Percentiles rank a stretch among this genome's conserved stretches.
phyloP scores from a whole-genome alignment of 1,140 invertebrate genomes.

The Drosophila lacertosa region DNA sequence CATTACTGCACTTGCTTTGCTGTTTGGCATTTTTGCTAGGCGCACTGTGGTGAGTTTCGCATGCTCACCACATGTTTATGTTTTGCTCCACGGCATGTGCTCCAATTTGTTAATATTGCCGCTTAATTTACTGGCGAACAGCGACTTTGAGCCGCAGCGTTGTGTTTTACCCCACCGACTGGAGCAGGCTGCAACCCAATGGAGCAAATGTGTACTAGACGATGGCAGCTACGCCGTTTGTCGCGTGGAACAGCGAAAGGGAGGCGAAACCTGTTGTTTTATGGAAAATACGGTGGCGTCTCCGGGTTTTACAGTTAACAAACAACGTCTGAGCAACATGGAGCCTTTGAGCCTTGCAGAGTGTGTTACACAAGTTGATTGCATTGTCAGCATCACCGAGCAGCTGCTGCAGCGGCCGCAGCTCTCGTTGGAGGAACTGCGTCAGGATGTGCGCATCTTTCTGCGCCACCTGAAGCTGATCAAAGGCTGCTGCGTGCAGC shows the following conservation, averaged over 20 bases:
- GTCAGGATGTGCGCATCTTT: slow-evolving; percentile 44
- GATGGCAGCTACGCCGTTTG: slow-evolving; percentile 52
- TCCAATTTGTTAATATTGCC: slow-evolving; percentile 49
- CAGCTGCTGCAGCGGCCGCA: slow-evolving; percentile 28
- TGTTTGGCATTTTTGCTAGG: background rate
- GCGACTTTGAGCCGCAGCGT: slow-evolving; percentile 32
- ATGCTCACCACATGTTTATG: slow-evolving; percentile 9
- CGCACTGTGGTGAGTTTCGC: slow-evolving; percentile 7
- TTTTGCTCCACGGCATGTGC: slow-evolving; percentile 33
- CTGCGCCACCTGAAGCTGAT: slow-evolving; percentile 44
- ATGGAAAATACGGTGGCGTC: slow-evolving; percentile 60
- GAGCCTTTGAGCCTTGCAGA: background rate
- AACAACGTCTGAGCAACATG: slow-evolving; percentile 25
- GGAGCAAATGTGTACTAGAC: slow-evolving; percentile 55
- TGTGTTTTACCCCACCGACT: slow-evolving; percentile 42
- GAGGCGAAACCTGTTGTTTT: slow-evolving; percentile 60
- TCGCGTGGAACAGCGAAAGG: slow-evolving; percentile 36
- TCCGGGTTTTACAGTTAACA: background rate
- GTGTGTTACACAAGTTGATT: slow-evolving; percentile 11
- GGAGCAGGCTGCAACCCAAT: slow-evolving; percentile 4
- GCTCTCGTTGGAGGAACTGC: slow-evolving; percentile 32
- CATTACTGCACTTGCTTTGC: background rate
- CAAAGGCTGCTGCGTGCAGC: slow-evolving; percentile 46
- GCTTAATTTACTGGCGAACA: slow-evolving; percentile 46
- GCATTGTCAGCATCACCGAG: slow-evolving; percentile 46